These are phyloP conservation scores for Drosophila obscura DNA, from an alignment of 1,140 invertebrate species.

Conservation along the genomic window DNA sequence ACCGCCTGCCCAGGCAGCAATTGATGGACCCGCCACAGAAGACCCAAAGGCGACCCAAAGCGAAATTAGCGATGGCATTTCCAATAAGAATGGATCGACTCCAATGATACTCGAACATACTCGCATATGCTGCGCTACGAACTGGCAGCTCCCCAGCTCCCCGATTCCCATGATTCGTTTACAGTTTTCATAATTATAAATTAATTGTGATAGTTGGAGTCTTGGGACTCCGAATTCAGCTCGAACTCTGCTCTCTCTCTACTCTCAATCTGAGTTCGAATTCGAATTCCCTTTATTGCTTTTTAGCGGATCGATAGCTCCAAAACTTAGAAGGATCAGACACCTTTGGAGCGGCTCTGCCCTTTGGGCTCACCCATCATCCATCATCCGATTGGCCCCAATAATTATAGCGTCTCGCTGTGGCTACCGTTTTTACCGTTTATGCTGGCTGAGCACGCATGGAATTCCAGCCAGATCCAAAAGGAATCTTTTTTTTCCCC, in stretches of 20 bases:
- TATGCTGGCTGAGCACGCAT: slow-evolving; percentile 68
- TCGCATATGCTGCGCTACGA: not conserved
- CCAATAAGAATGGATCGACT: slow-evolving; percentile 36
- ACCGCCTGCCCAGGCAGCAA: slow-evolving; percentile 47
- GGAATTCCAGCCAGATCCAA: slow-evolving; percentile 49
- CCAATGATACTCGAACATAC: not conserved
- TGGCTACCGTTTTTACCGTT: slow-evolving; percentile 72
- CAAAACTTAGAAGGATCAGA: too few relatives aligned
- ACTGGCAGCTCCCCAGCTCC: not conserved
- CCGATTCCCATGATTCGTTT: too few relatives aligned
- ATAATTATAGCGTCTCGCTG: slow-evolving; percentile 65
- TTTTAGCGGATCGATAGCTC: too few relatives aligned
- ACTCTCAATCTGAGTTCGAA: too few relatives aligned
- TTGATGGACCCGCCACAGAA: slow-evolving; percentile 35
- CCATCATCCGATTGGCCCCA: slow-evolving; percentile 15
- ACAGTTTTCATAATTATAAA: too few relatives aligned
- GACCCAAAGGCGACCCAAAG: slow-evolving; percentile 17
- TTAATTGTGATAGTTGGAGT: too few relatives aligned
- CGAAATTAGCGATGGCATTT: slow-evolving; percentile 55
- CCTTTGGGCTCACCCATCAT: not conserved
- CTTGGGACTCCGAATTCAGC: too few relatives aligned
- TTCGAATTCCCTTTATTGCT: too few relatives aligned
- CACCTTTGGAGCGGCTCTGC: not conserved
- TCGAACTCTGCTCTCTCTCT: too few relatives aligned
- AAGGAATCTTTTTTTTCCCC: slow-evolving; percentile 4